Evolutionary conservation across 1,140 invertebrate species (phyloP), one percentile per base, ranked within the genome.

Genomic region (Drosophila suzukii): DNA sequence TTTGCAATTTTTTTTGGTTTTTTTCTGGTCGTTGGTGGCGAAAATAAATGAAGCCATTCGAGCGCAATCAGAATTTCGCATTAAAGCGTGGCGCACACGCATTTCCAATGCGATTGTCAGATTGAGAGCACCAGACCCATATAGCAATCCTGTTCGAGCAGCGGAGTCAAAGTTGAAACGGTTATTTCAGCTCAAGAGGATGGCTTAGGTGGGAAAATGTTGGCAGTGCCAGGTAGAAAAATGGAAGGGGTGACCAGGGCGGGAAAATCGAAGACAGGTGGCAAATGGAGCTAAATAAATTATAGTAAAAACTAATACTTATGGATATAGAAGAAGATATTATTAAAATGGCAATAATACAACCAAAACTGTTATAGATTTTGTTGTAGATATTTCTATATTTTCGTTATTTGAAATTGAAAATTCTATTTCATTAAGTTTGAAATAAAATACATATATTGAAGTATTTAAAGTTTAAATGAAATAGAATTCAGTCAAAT

Each of bases 11-110:
- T 27, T 27, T 27, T 27, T 27, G 3, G 27, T 30, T 6, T 27
- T 24, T 63, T 41, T 49, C 46, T 59, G 43, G 50, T 49, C 57
- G 65, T 53, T 71, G 51, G 65, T 49, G 44, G 67, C 58, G 43
- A 81, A 89, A 89, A 89, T 89, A 89, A 89, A 89, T 89, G 85
- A 89, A 89, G 84, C 84, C 63, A 88, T 88, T 88, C 76, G 84
- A 84, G 84, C 84, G 83, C 83, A 88, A 88, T 88, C 84, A 89
- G 80, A 89, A 79, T 62, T 89, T 84, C 83, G 67, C 83, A 88
- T 88, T 88, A 88, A 89, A 88, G 71, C 63, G 71, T 78, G 51
- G 58, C 78, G 74, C 75, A 78, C 60, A 78, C 67, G 61, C 79
- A 88, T 80, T 79, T 76, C 53, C 79, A 79, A 76, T 60, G 62